Conservation (phyloP, 2,888 invertebrate genomes). For the Plusia festucae region DNA sequence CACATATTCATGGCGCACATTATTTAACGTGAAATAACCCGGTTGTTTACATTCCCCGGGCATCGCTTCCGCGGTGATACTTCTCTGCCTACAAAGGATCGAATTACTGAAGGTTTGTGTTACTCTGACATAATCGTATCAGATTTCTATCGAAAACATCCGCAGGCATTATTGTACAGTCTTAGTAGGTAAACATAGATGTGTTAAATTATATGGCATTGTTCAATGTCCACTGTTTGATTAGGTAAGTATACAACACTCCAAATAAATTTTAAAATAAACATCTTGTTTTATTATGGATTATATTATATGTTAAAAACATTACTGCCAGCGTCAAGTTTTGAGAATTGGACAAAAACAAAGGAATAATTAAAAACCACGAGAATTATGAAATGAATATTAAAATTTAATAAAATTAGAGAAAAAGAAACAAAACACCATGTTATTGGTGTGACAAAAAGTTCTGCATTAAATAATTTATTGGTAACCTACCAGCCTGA, state of each 20-base stretch:
- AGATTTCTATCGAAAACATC: conserved; percentile 55
- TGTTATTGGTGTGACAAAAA: background rate
- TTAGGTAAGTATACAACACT: background rate
- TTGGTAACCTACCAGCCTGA: background rate
- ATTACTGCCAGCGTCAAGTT: no score
- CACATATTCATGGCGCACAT: conserved; percentile 22
- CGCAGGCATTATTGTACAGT: conserved; percentile 18
- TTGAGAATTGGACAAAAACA: no score
- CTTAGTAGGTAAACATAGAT: background rate
- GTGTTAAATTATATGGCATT: background rate
- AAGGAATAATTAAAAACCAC: no score
- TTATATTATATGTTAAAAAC: no score
- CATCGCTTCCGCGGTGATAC: conserved; percentile 30
- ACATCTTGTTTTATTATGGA: no score
- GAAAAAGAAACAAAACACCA: no score
- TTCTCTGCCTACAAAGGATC: conserved; percentile 47
- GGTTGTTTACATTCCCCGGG: conserved; percentile 41
- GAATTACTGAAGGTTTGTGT: conserved; percentile 49
- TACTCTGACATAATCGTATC: conserved; percentile 40
- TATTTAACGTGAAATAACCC: conserved; percentile 24
- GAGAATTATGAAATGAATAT: no score
- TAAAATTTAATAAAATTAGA: no score
- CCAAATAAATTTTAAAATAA: background rate
- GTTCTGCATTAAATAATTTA: background rate
- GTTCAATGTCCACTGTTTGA: background rate